Evolutionary conservation across 2,797 vertebrate genomes (phyloP).

Genomic region (Chaetophractus vellerosus): DNA sequence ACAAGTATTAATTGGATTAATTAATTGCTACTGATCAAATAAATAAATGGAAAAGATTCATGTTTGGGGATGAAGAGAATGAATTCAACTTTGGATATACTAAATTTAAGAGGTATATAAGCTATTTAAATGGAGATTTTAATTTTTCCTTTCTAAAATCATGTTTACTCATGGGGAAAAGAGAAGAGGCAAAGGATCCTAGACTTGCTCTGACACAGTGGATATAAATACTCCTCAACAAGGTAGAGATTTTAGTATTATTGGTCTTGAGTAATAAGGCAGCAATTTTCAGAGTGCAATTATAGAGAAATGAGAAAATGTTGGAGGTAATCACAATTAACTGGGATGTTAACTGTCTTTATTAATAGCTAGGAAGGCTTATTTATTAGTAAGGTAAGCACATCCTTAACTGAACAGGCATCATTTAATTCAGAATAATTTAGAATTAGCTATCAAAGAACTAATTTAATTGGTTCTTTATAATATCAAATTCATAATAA

Average conservation of each 20-base stretch:
- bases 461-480: not conserved
- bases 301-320: not conserved
- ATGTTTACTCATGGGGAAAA: not conserved
- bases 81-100: not conserved
- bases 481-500: not conserved
- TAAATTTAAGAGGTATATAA: not conserved
- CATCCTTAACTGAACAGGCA: not conserved
- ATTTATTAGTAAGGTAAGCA: not conserved
- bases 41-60: not conserved
- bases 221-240: not conserved
- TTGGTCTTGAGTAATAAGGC: not conserved
- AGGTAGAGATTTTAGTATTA: not conserved
- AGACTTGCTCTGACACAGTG: not conserved
- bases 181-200: not conserved
- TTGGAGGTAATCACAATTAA: not conserved
- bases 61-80: not conserved
- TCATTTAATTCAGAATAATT: not conserved
- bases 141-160: not conserved
- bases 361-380: not conserved
- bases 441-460: not conserved
- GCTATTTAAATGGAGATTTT: not conserved
- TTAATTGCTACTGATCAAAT: not conserved
- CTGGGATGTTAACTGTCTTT: not conserved
- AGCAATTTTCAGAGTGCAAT: not conserved
- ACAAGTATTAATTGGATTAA: not conserved